Evolutionary conservation across 2,888 invertebrate species (phyloP), one percentile per base, ranked within the genome.

Genomic region (Scelioninae gen. 1): DNA sequence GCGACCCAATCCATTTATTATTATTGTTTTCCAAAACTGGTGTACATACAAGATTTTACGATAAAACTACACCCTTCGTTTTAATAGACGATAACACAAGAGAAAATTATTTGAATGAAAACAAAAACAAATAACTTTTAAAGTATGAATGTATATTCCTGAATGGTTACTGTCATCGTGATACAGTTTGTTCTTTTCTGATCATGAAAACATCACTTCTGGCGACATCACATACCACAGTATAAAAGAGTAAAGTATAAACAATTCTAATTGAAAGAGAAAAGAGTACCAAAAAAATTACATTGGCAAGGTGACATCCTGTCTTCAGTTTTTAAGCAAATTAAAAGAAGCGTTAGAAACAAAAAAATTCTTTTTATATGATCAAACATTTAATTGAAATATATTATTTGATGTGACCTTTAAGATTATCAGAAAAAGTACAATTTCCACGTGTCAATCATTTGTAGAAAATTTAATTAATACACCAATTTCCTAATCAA

Each of bases 391-490:
- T 6, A 38, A 6, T 38, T 9, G 0, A 4, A 38, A 38, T 10
- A 38, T 38, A 9, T 4, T 38, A 4, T 38, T 38, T 38, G 9
- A 9, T 38, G 1, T 38, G 38, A 38, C 5, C 38, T 10, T 1
- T 38, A 9, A 9, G 38, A 38, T 38, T 38, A 10, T 9, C 38
- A 38, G 1, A 8, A 38, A 10, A 38, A 8, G 38, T 10, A 38
- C 38, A 9, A 9, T 38, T 38, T 38, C 5, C 38, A 38, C 1
- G 5, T 13, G 13, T 43, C 10, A 43, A 31, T 29, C 51, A 51
- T 10, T 51, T 49, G 34, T 49, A 13, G 34, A 53, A 53, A 43
- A 68, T 55, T 55, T 55, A 55, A 68, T 68, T 55, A 65, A 65
- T 15, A 55, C 32, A 43, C 31, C 55, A 29, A 43, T 68, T 56